Conservation (phyloP, 2,888 invertebrate species). For the Aporophyla lueneburgensis region DNA sequence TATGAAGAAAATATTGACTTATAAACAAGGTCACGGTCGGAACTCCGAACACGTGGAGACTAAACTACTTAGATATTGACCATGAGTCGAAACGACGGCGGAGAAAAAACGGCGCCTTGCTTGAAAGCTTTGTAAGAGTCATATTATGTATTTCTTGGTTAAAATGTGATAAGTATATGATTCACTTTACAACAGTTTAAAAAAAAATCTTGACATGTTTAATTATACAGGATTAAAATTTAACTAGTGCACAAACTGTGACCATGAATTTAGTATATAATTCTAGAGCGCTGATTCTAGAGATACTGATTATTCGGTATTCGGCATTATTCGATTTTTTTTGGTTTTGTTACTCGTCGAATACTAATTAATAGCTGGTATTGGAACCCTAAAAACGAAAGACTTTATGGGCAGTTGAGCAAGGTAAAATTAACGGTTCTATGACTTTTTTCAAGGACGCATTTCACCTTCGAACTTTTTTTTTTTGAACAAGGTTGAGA, state of each 20-base stretch:
- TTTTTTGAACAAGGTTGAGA: constrained; percentile 16
- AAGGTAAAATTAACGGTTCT: constrained; percentile 2
- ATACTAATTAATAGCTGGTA: no score
- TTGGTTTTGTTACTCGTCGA: no score
- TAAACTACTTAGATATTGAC: constrained; percentile 9
- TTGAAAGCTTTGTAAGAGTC: not conserved
- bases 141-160: not conserved
- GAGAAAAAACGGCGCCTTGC: not conserved
- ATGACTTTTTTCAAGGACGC: constrained; percentile 27
- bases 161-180: not conserved
- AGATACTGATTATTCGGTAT: no score
- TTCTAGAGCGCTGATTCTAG: not conserved
- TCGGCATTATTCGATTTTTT: no score
- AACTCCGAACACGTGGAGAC: not conserved
- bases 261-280: not conserved
- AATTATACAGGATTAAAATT: not conserved
- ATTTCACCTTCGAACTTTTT: not conserved
- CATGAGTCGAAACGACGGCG: not conserved
- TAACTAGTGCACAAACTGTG: not conserved
- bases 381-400: not conserved
- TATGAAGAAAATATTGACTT: constrained; percentile 26
- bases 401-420: not conserved
- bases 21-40: constrained; percentile 27
- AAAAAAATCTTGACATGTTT: not conserved
- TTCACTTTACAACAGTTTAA: no score